A percentile compares a stretch with the other conserved stretches of the same genome.
Evolutionary conservation across 1,140 invertebrate genomes (phyloP).

Genomic region (Trichonephila inaurata): DNA sequence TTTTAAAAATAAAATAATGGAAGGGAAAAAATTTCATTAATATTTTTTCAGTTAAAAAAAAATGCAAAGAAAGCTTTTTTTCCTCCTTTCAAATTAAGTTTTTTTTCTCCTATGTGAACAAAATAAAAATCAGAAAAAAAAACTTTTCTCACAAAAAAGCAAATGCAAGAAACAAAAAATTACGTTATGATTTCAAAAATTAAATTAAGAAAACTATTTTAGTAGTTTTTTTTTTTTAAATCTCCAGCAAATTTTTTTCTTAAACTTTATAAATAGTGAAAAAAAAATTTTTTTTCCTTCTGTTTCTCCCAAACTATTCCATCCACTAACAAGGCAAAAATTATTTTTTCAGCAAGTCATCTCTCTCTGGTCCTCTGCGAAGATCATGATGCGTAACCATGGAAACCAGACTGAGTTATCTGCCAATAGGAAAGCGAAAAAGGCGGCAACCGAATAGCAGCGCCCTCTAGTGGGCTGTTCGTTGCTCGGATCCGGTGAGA

Average conservation of each 20-base stretch:
- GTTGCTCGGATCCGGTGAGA: slow-evolving; percentile 7
- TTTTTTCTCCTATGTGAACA: too few species aligned
- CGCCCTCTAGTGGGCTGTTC: slow-evolving; percentile 26
- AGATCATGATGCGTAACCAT: slow-evolving; percentile 67
- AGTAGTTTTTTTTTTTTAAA: not conserved
- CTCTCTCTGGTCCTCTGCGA: not conserved
- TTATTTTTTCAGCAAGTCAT: not conserved
- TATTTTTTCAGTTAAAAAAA: too few species aligned
- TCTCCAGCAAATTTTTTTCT: not conserved
- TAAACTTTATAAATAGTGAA: not conserved
- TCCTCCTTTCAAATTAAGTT: too few species aligned
- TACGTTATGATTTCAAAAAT: not conserved
- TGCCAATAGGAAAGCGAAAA: slow-evolving; percentile 34
- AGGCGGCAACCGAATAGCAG: slow-evolving; percentile 56
- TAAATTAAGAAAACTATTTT: not conserved
- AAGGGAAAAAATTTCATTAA: too few species aligned
- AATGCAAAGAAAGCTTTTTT: too few species aligned
- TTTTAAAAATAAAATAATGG: too few species aligned
- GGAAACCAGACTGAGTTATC: slow-evolving; percentile 1
- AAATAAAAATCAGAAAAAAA: not conserved
- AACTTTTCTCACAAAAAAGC: not conserved
- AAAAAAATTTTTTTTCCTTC: not conserved
- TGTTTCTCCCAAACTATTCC: not conserved
- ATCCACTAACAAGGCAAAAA: not conserved
- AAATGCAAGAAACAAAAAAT: not conserved